Percentiles rank a stretch among this genome's conserved stretches.
phyloP scores from a whole-genome alignment of 2,113 vertebrate species.

The Esox niger region DNA sequence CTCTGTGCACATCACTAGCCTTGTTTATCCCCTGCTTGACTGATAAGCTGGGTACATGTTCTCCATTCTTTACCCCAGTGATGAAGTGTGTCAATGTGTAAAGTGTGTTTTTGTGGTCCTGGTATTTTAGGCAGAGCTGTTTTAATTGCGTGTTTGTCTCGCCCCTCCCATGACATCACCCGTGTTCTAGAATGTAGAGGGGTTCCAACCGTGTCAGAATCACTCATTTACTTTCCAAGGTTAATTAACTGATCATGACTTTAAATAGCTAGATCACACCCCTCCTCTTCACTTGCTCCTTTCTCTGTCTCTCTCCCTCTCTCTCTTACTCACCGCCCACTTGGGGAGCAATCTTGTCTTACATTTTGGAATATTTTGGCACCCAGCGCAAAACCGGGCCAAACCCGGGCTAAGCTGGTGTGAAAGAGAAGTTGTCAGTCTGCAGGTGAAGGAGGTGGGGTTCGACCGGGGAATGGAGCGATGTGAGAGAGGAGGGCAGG shows the following conservation, averaged over 20 bases:
- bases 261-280: conserved; percentile 73
- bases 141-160: conserved; percentile 71
- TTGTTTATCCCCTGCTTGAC: conserved; percentile 18
- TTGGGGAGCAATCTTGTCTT: conserved; percentile 29
- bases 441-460: conserved; percentile 79
- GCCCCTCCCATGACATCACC: conserved; percentile 26
- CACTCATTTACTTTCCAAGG: conserved; percentile 71
- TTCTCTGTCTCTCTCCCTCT: conserved; percentile 3
- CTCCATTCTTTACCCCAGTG: conserved; percentile 43
- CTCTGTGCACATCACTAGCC: conserved; percentile 30
- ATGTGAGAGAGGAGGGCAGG: conserved; percentile 79
- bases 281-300: conserved; percentile 33
- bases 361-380: conserved; percentile 51
- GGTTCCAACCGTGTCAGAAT: conserved; percentile 54
- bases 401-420: conserved; percentile 66
- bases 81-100: conserved; percentile 21
- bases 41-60: conserved; percentile 53
- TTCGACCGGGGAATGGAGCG: conserved; percentile 15
- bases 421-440: conserved; percentile 80
- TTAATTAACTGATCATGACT: conserved; percentile 80
- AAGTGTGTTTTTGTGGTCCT: too few relatives aligned
- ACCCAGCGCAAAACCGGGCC: conserved; percentile 48
- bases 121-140: conserved; percentile 50
- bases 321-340: background rate
- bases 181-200: conserved; percentile 27